These are phyloP conservation scores for Blomia tropicalis DNA, from an alignment of 2,888 invertebrate genomes.

Conservation along the genomic window DNA sequence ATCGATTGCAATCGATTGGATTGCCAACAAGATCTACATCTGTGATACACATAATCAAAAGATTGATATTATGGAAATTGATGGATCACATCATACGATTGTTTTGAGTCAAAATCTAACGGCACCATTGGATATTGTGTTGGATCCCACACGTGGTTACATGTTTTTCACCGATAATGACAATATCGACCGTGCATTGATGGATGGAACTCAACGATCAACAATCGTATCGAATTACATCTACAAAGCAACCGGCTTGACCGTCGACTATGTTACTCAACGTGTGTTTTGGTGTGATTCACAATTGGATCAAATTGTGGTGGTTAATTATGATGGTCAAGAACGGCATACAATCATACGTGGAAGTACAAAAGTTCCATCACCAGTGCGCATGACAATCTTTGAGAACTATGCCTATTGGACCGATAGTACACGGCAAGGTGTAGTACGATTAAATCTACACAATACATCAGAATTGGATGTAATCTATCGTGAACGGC, in stretches of 20 bases:
- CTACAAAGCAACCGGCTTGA: conserved; percentile 78
- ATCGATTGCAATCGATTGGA: conserved; percentile 87
- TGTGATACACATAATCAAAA: conserved; percentile 81
- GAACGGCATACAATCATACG: conserved; percentile 36
- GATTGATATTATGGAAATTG: conserved; percentile 79
- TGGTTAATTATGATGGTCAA: conserved; percentile 77
- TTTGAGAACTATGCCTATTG: conserved; percentile 76
- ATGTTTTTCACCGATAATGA: conserved; percentile 44
- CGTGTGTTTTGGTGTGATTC: conserved; percentile 94
- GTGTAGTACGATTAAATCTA: conserved; percentile 70
- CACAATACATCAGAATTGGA: conserved; percentile 60
- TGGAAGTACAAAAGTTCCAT: conserved; percentile 49
- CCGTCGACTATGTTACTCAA: conserved; percentile 73
- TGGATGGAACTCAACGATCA: conserved; percentile 74
- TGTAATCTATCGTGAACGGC: conserved; percentile 59
- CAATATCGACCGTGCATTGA: conserved; percentile 57
- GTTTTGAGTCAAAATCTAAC: conserved; percentile 78
- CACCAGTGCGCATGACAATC: conserved; percentile 61
- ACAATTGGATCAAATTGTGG: conserved; percentile 81
- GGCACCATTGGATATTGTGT: conserved; percentile 70
- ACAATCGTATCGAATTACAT: conserved; percentile 79
- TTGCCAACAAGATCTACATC: conserved; percentile 86
- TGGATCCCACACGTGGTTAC: conserved; percentile 73
- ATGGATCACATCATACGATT: conserved; percentile 70
- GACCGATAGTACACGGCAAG: conserved; percentile 79